phyloP scores from a whole-genome alignment of 2,113 vertebrate genomes.

The Myiopsitta monachus region DNA sequence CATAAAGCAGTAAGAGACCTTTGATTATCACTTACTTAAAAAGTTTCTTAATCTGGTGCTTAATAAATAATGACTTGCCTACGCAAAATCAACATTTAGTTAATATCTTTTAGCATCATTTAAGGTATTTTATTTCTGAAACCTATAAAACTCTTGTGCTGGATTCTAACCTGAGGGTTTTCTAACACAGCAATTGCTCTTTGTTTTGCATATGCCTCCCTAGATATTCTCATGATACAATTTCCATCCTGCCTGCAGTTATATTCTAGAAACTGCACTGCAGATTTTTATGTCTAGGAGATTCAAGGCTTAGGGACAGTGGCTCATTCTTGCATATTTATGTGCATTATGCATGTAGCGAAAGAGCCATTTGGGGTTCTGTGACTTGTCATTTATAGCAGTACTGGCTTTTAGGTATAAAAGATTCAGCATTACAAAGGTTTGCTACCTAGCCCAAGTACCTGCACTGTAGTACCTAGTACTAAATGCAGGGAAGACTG shows the following conservation, averaged over 20 bases:
- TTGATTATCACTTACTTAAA: not conserved
- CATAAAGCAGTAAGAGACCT: not conserved
- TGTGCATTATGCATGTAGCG: rapidly evolving
- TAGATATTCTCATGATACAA: not conserved
- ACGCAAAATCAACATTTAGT: not conserved
- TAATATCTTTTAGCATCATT: not conserved
- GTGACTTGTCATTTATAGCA: not conserved
- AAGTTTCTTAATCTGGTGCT: not conserved
- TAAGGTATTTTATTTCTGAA: not conserved
- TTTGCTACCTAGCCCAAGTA: not conserved
- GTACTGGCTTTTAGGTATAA: not conserved
- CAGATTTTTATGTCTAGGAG: not conserved
- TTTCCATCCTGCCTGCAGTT: not conserved
- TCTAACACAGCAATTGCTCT: not conserved
- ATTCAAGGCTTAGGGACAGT: not conserved
- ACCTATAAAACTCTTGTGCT: not conserved
- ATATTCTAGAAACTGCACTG: not conserved
- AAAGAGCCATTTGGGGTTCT: not conserved
- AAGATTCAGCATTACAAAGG: not conserved
- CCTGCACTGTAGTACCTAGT: not conserved
- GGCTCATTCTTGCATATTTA: not conserved
- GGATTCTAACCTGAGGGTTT: not conserved
- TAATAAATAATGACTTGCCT: not conserved
- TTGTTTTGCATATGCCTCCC: not conserved
- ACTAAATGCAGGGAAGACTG: not conserved